Percentiles rank a stretch among this genome's conserved stretches.
phyloP scores from a whole-genome alignment of 2,797 vertebrate species.

The Coilia nasus region DNA sequence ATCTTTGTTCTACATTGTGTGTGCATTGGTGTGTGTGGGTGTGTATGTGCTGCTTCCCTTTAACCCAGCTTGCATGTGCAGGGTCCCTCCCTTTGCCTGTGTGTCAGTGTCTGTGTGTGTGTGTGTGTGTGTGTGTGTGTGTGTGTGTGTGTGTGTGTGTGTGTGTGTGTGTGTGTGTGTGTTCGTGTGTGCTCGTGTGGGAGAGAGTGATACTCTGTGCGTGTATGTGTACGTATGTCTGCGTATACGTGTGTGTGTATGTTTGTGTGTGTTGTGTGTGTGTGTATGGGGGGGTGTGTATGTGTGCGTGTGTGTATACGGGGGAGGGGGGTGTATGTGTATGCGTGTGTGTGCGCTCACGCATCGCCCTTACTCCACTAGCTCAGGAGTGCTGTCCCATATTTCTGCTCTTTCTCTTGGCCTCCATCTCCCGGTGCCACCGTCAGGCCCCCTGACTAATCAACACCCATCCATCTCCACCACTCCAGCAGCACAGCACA shows the following conservation, averaged over 20 bases:
- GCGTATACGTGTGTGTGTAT: background rate
- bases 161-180: background rate
- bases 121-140: slow-evolving; percentile 5
- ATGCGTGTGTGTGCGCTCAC: background rate
- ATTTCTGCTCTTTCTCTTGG: background rate
- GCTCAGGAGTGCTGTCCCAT: slow-evolving; percentile 20
- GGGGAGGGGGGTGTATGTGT: background rate
- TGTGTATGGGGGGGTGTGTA: background rate
- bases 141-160: slow-evolving; percentile 43
- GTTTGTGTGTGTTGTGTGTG: background rate
- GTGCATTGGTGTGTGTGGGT: too few relatives aligned
- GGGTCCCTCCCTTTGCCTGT: background rate
- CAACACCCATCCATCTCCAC: slow-evolving; percentile 15
- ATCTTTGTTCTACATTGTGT: background rate
- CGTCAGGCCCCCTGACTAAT: slow-evolving; percentile 23
- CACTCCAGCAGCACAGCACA: background rate
- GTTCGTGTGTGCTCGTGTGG: background rate
- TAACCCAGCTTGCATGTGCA: background rate
- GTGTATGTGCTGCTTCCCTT: too few relatives aligned
- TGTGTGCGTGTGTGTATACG: background rate
- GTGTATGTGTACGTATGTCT: background rate
- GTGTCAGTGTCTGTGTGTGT: slow-evolving; percentile 33
- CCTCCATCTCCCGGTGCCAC: slow-evolving; percentile 15
- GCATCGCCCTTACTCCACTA: background rate
- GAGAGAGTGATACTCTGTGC: too few relatives aligned